A percentile compares a stretch with the other conserved stretches of the same genome.
Conservation (phyloP, 2,113 vertebrate species). For the Coracopsis vasa region DNA sequence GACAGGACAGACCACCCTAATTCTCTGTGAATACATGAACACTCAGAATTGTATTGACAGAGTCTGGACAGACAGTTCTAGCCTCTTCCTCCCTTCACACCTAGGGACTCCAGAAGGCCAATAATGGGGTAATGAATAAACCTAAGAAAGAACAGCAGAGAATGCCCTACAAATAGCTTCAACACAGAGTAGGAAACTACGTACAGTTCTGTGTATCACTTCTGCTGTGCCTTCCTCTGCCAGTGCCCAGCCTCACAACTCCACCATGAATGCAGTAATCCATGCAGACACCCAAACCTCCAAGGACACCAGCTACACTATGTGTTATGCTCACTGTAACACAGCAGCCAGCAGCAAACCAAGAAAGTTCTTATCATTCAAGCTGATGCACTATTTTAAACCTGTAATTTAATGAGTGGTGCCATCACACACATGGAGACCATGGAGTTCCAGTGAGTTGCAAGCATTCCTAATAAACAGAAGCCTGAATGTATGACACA, state of each 20-base stretch:
- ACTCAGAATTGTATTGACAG: no score
- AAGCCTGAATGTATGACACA: neutral
- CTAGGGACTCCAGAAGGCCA: neutral
- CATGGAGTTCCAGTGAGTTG: rapidly evolving
- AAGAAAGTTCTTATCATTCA: no score
- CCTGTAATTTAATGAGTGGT: neutral
- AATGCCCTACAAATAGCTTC: neutral
- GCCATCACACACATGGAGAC: neutral
- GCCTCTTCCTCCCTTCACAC: neutral
- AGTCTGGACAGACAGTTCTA: neutral
- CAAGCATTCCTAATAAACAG: neutral
- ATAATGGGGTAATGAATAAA: rapidly evolving
- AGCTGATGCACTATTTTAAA: neutral
- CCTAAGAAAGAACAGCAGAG: neutral
- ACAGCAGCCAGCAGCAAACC: neutral
- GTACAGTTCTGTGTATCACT: neutral
- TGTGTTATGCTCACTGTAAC: neutral
- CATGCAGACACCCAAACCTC: rapidly evolving
- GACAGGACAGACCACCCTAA: neutral
- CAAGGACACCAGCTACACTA: neutral
- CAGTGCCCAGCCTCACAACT: neutral
- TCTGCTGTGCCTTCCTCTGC: neutral
- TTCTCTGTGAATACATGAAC: neutral
- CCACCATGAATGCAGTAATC: rapidly evolving
- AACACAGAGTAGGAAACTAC: neutral